Conservation (phyloP, 2,797 vertebrate species). For the Borostomias antarcticus region DNA sequence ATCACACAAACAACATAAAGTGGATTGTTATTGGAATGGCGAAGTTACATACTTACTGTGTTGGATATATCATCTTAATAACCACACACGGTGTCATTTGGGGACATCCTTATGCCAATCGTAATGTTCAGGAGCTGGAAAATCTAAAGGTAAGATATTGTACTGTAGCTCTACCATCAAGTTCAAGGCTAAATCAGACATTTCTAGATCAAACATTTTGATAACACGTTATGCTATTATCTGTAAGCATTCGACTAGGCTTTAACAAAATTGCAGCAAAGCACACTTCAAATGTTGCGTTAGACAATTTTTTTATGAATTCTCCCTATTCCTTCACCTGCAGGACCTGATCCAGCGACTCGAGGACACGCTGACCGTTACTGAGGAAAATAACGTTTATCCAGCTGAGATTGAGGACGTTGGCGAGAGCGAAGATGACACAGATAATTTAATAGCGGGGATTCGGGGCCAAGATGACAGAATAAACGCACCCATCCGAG, state of each 20-base stretch:
- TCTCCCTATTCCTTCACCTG: neutral
- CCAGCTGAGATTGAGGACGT: constrained; percentile 1
- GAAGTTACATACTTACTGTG: neutral
- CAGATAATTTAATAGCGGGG: neutral
- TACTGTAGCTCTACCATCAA: neutral
- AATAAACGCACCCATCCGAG: neutral
- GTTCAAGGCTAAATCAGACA: too few species aligned
- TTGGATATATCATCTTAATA: constrained; percentile 5
- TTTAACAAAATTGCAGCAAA: neutral
- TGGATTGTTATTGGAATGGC: constrained; percentile 10
- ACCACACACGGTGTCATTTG: neutral
- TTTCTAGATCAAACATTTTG: too few species aligned
- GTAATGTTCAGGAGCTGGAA: constrained; percentile 9
- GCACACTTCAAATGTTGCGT: neutral
- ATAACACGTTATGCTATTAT: too few species aligned
- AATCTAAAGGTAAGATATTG: constrained; percentile 14
- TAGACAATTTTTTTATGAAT: neutral
- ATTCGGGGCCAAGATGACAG: constrained; percentile 5
- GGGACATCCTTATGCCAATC: constrained; percentile 16
- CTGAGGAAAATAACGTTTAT: constrained; percentile 16
- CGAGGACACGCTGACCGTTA: constrained; percentile 19
- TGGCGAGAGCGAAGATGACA: neutral
- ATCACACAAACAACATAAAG: neutral
- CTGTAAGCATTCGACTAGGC: neutral
- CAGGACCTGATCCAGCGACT: constrained; percentile 20